Conservation (phyloP, 2,797 vertebrate species). For the Labeo calbasu region DNA sequence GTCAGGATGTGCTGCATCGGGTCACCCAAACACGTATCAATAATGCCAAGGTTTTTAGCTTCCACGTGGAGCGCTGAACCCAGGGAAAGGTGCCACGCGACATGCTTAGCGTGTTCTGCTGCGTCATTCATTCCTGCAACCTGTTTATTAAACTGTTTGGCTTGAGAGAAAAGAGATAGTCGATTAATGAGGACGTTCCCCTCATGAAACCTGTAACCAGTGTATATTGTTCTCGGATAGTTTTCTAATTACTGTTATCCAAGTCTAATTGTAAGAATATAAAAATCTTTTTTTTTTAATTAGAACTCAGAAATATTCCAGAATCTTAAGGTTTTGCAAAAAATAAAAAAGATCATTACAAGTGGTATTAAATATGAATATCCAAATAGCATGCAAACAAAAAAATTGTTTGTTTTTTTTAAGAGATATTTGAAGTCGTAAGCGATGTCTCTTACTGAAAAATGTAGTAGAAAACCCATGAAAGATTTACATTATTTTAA, state of each 20-base stretch:
- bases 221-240: neutral
- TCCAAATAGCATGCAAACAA: neutral
- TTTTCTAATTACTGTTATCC: neutral
- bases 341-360: neutral
- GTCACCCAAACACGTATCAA: conserved; percentile 43
- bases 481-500: too few species aligned
- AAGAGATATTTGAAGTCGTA: neutral
- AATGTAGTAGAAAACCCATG: too few species aligned
- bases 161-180: neutral
- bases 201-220: neutral
- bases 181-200: neutral
- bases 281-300: neutral
- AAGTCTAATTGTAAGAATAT: neutral
- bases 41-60: neutral
- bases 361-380: neutral
- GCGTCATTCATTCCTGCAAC: conserved; percentile 20
- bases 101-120: conserved; percentile 5
- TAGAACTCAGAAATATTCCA: too few species aligned
- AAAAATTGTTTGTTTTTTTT: too few species aligned
- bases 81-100: conserved; percentile 44
- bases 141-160: conserved; percentile 16
- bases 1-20: conserved; percentile 41
- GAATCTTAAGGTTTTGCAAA: neutral
- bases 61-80: conserved; percentile 38
- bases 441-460: too few species aligned